These are phyloP conservation scores for Xanthorhoe designata DNA, from an alignment of 2,888 invertebrate species.

Conservation along the genomic window DNA sequence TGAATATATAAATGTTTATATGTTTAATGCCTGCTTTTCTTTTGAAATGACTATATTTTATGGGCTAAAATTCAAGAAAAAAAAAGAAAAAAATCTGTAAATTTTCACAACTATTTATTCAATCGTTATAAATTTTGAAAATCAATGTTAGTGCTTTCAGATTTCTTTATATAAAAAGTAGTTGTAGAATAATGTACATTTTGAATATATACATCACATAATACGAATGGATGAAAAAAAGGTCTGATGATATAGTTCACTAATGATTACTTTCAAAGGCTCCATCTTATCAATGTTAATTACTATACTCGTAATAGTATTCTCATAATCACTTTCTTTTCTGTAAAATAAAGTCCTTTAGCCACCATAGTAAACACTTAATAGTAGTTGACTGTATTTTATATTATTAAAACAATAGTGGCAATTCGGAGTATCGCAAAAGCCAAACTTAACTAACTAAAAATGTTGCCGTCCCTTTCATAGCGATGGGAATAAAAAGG, in stretches of 20 bases:
- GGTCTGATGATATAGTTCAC: too few species aligned
- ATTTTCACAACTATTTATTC: not conserved
- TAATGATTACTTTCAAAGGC: too few species aligned
- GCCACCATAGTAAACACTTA: not conserved
- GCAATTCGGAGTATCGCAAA: too few species aligned
- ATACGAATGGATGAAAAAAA: not conserved
- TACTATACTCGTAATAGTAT: too few species aligned
- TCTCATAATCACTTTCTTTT: not conserved
- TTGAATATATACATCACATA: conserved; percentile 20
- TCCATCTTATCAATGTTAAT: too few species aligned
- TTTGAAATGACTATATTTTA: not conserved
- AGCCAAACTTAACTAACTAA: too few species aligned
- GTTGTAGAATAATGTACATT: conserved; percentile 6
- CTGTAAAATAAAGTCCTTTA: not conserved
- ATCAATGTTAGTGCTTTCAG: conserved; percentile 15
- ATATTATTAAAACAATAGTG: not conserved
- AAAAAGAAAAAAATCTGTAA: not conserved
- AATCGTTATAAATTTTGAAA: not conserved
- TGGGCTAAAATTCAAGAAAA: not conserved
- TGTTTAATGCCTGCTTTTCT: not conserved
- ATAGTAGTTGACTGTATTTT: not conserved
- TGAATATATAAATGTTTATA: not conserved
- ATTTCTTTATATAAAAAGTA: conserved; percentile 1
- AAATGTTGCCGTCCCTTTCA: too few species aligned
- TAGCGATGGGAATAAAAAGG: too few species aligned